Percentiles rank a stretch among this genome's conserved stretches.
Conservation (phyloP, 2,797 vertebrate species). For the Emydoidea blandingii region DNA sequence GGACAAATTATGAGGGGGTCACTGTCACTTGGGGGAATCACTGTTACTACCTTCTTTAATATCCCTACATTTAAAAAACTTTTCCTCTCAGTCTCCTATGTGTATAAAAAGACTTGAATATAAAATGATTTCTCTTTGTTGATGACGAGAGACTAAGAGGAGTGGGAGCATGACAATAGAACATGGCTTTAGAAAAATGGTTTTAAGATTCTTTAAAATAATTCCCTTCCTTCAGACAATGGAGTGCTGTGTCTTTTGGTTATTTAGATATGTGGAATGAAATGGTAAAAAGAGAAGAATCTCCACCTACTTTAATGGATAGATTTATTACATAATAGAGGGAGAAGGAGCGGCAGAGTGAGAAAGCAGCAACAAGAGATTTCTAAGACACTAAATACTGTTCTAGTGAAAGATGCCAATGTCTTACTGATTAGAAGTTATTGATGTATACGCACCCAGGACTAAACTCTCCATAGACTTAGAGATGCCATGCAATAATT, state of each 20-base stretch:
- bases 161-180: conserved; percentile 48
- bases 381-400: not conserved
- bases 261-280: not conserved
- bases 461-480: not conserved
- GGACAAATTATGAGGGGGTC: no score
- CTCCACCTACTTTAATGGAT: not conserved
- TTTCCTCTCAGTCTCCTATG: conserved; percentile 59
- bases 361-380: not conserved
- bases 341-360: not conserved
- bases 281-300: not conserved
- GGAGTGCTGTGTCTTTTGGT: conserved; percentile 21
- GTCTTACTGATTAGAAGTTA: not conserved
- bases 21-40: no score
- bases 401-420: not conserved
- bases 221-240: not conserved
- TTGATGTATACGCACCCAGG: not conserved
- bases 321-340: conserved; percentile 14
- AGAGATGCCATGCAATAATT: not conserved
- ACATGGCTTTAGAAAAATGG: conserved; percentile 23
- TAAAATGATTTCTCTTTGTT: conserved; percentile 60
- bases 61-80: no score
- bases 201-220: conserved; percentile 36
- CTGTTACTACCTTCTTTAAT: no score
- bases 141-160: conserved; percentile 49
- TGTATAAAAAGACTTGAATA: conserved; percentile 58